Evolutionary conservation across 2,888 invertebrate genomes (phyloP), one percentile per base, ranked within the genome.

Genomic region (Agrochola litura): DNA sequence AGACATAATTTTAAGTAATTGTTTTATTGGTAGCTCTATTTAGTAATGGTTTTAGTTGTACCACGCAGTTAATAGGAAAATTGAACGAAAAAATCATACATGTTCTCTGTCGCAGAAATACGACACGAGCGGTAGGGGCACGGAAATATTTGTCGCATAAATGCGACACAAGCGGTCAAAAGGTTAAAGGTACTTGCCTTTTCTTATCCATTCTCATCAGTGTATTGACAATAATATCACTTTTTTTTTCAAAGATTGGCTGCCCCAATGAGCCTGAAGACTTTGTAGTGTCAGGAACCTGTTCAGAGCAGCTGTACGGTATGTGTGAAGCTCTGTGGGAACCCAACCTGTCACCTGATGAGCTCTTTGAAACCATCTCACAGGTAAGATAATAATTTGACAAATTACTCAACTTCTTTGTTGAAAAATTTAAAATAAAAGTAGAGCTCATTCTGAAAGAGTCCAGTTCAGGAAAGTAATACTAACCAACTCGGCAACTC

Each of bases 311-410:
- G 91, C 94, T 99, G 87, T 99, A 98, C 91, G 99, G 99, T 91
- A 99, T 99, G 99, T 99, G 99, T 96, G 99, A 99, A 97, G 98
- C 99, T 0, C 95, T 99, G 43, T 99, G 99, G 98, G 98, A 98
- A 91, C 99, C 99, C 0, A 97, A 99, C 93, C 96, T 99, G 92
- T 98, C 97, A 76, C 98, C 99, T 0, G 98, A 99, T 89, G 99
- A 99, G 88, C 97, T 99, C 63, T 99, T 99, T 95, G 99, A 99
- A 96, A 98, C 99, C 0, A 99, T 99, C 87, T 99, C 99, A 73
- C 97, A 97, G 95, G 97, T 96, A 90, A 76, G 41, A 19, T 61
- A 19, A 19, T 61, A 37, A 61, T 61, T 61, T 37, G 19, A 19
- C 9, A 60, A 60, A 19, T 9, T 8, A 30, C 1, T 30, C 25